Base-by-base conservation (phyloP, 2,113 vertebrate genomes). In the Podarcis muralis region DNA sequence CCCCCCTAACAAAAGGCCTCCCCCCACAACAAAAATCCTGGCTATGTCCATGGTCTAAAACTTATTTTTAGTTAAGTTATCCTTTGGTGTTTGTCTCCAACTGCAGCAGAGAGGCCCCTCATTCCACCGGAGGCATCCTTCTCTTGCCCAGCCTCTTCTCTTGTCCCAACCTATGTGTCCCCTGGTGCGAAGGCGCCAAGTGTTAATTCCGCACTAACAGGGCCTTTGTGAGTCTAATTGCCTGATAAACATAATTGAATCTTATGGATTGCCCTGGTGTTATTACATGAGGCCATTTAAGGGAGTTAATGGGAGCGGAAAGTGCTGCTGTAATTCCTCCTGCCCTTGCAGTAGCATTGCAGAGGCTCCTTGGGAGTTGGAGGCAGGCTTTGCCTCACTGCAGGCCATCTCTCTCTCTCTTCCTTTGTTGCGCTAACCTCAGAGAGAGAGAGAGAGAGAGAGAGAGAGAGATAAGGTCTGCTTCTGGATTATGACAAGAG, bases 191-290 rank as follows among this genome's bases (percentile, higher is more conserved):
- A 32, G 79, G 69, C 72, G 65, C 69, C n/a, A 91, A 43, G 82
- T 0, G 0, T 90, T 90, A 5, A 2, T 93, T 95, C 87, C 68
- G 71, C 68, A 74, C 30, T 86, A 32, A 68, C 59, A 0, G 88
- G 37, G 1, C 90, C 79, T 87, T 77, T 37, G 81, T 91, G 83
- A 30, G 81, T 90, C 89, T 88, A 89, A 92, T 72, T 93, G 69
- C 88, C 86, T 94, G 92, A 90, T 87, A 83, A 93, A 93, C 59
- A 30, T 78, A 92, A 87, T 22, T 87, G 93, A 91, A 87, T 88
- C 48, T 79, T 86, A 85, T 40, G 92, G 79, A 91, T 95, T 87
- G 66, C 83, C 27, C 88, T 88, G 37, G 35, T 1, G 0, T 71
- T 86, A 48, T 85, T 80, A 81, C 83, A 72, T 65, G 75, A 88